Conservation (phyloP, 2,113 vertebrate species). For the Callocephalon fimbriatum region DNA sequence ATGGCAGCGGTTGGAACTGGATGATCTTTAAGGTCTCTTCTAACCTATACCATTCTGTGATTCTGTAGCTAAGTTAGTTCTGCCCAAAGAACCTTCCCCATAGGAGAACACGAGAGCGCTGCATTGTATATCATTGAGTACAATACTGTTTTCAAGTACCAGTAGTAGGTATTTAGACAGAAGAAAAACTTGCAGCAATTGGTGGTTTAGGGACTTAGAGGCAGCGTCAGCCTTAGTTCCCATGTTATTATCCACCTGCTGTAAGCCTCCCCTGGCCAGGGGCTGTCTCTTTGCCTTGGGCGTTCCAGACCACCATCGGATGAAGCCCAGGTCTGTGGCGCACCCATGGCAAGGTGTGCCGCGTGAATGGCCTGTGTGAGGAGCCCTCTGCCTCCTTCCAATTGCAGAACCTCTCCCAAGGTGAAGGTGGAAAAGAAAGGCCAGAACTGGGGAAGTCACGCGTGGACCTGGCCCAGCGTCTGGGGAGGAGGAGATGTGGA, state of each 20-base stretch:
- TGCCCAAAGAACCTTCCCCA: not conserved
- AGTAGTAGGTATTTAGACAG: not conserved
- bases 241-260: not conserved
- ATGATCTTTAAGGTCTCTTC: not conserved
- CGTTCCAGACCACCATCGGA: not conserved
- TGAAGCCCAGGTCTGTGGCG: not conserved
- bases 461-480: too few species aligned
- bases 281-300: not conserved
- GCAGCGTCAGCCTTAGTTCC: not conserved
- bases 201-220: not conserved
- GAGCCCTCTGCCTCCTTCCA: too few species aligned
- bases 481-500: fast-evolving
- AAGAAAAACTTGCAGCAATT: not conserved
- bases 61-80: not conserved
- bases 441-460: not conserved
- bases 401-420: fast-evolving
- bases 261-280: not conserved
- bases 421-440: too few species aligned
- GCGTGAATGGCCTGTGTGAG: fast-evolving
- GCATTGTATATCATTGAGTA: not conserved
- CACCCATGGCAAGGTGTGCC: not conserved
- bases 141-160: not conserved
- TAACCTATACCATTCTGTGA: not conserved
- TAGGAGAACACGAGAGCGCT: not conserved
- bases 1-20: not conserved